Percentiles rank a stretch among this genome's conserved stretches.
These are phyloP conservation scores for Xylocopa sonorina DNA, from an alignment of 1,140 invertebrate species.

Conservation along the genomic window DNA sequence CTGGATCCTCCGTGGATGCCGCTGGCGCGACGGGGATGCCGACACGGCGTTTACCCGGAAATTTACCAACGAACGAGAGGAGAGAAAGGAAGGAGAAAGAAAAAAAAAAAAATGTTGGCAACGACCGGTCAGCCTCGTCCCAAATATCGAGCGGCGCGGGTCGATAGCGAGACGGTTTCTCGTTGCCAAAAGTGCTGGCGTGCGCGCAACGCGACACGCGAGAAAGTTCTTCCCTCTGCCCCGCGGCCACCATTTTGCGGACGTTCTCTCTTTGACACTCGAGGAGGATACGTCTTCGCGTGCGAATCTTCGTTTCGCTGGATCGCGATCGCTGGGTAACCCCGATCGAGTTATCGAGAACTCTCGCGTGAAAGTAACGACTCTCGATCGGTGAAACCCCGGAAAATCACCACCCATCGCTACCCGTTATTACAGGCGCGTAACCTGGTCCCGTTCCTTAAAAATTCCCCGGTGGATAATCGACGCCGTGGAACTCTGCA, in stretches of 20 bases:
- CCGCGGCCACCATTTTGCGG: not conserved
- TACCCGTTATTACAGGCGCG: not conserved
- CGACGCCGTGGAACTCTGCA: no score
- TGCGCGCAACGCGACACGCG: conserved; percentile 8
- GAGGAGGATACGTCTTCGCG: not conserved
- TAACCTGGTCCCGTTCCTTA: no score
- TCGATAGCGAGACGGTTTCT: conserved; percentile 59
- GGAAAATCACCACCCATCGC: not conserved
- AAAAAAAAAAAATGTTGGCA: conserved; percentile 61
- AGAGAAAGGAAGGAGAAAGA: no score
- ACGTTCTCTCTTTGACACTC: not conserved
- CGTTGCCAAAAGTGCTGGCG: conserved; percentile 55
- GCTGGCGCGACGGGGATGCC: not conserved
- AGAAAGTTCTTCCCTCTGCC: not conserved
- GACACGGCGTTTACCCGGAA: not conserved
- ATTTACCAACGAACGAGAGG: not conserved
- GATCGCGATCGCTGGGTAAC: not conserved
- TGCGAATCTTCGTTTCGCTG: no score
- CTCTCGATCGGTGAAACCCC: not conserved
- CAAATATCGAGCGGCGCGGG: conserved; percentile 59
- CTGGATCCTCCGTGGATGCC: no score
- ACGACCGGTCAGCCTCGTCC: conserved; percentile 61
- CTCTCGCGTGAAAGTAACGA: not conserved
- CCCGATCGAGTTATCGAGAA: not conserved
- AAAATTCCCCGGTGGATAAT: no score